Percentiles rank a stretch among this genome's conserved stretches.
Conservation (phyloP, 2,888 invertebrate species). For the Dryobota labecula region DNA sequence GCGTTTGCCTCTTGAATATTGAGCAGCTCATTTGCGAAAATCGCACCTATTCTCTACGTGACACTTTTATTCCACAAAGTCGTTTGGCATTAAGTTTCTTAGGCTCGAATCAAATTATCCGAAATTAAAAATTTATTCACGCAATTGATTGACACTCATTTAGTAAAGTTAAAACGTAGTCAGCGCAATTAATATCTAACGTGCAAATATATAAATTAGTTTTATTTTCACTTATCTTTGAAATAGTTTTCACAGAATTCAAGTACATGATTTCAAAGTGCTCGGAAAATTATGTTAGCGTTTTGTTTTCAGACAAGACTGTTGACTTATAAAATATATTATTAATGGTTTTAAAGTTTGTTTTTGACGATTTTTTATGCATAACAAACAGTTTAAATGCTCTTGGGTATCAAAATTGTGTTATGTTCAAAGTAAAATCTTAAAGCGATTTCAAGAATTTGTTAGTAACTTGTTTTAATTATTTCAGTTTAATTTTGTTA, state of each 20-base stretch:
- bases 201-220: slow-evolving; percentile 51
- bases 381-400: slow-evolving; percentile 23
- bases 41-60: slow-evolving; percentile 89
- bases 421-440: slow-evolving; percentile 21
- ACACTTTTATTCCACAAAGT: slow-evolving; percentile 81
- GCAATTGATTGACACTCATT: slow-evolving; percentile 64
- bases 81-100: slow-evolving; percentile 69
- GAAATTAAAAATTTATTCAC: slow-evolving; percentile 76
- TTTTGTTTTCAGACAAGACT: slow-evolving; percentile 35
- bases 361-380: slow-evolving; percentile 15
- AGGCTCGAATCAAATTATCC: slow-evolving; percentile 72
- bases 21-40: slow-evolving; percentile 88
- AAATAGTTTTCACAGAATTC: slow-evolving; percentile 36
- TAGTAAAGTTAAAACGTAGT: slow-evolving; percentile 52
- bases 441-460: neutral
- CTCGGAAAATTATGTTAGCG: slow-evolving; percentile 50
- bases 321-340: slow-evolving; percentile 35
- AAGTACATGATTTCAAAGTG: slow-evolving; percentile 48
- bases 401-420: slow-evolving; percentile 15
- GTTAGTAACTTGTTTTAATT: neutral
- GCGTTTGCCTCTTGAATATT: slow-evolving; percentile 88
- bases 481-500: slow-evolving; percentile 1
- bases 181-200: slow-evolving; percentile 36
- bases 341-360: slow-evolving; percentile 28
- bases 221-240: slow-evolving; percentile 44